Conservation (phyloP, 2,113 vertebrate species). For the Eupsittula cactorum region DNA sequence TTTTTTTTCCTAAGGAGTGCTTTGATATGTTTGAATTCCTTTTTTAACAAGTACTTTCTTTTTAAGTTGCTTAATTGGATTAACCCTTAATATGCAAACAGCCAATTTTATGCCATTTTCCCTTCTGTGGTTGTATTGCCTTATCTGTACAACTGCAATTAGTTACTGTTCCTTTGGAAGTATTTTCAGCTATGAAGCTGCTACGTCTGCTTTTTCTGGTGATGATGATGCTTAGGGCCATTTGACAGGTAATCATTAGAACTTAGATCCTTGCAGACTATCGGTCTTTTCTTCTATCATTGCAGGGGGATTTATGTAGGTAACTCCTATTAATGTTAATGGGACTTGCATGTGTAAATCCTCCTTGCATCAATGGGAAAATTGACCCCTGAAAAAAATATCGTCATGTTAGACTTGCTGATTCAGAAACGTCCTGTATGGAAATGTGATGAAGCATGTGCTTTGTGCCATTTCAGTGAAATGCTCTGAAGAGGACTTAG, state of each 20-base stretch:
- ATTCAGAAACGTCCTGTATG: background rate
- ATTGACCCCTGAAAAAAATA: slow-evolving; percentile 60
- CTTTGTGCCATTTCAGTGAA: background rate
- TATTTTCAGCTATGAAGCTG: slow-evolving; percentile 43
- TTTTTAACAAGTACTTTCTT: slow-evolving; percentile 59
- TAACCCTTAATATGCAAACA: slow-evolving; percentile 40
- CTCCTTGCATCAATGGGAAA: slow-evolving; percentile 64
- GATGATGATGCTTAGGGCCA: slow-evolving; percentile 60
- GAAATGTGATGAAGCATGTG: background rate
- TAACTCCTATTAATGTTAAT: slow-evolving; percentile 70
- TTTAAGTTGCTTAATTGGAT: slow-evolving; percentile 55
- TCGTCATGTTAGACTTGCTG: background rate
- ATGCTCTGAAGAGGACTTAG: background rate
- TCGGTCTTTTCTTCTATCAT: slow-evolving; percentile 53
- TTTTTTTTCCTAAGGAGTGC: slow-evolving; percentile 37
- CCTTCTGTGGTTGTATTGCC: background rate
- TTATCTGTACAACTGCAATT: slow-evolving; percentile 7
- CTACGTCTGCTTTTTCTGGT: slow-evolving; percentile 58
- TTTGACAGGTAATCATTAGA: slow-evolving; percentile 76
- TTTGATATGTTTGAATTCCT: slow-evolving; percentile 71
- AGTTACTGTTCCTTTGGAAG: slow-evolving; percentile 36
- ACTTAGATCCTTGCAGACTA: slow-evolving; percentile 49
- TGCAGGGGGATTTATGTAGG: slow-evolving; percentile 57
- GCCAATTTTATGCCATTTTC: slow-evolving; percentile 7
- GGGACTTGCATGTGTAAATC: slow-evolving; percentile 70